Percentiles rank a stretch among this genome's conserved stretches.
Evolutionary conservation across 2,797 vertebrate genomes (phyloP).

Genomic region (Alectoris magna): DNA sequence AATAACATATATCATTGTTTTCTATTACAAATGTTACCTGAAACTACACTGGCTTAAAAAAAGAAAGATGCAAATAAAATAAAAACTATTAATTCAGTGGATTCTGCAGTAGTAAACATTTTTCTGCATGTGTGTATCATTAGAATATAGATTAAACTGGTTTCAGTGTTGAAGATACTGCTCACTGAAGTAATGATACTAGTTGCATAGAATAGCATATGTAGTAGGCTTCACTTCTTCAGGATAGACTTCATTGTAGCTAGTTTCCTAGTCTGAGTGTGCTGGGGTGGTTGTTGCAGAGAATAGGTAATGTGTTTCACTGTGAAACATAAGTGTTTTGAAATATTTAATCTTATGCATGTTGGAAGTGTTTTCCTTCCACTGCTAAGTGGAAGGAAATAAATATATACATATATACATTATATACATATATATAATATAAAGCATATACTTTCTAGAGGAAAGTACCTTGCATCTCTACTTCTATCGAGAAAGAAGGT

Average conservation of each 20-base stretch:
- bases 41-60: background rate
- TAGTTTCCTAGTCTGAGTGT: background rate
- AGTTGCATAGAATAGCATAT: background rate
- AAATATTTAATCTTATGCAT: background rate
- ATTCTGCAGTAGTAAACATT: background rate
- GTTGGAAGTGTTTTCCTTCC: background rate
- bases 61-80: background rate
- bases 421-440: too few species aligned
- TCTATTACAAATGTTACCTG: background rate
- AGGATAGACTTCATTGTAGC: background rate
- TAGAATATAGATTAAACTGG: background rate
- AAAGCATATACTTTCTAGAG: background rate
- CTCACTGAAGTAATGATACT: background rate
- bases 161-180: background rate
- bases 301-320: background rate
- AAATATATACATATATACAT: too few species aligned
- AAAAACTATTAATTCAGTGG: background rate
- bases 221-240: background rate
- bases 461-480: background rate
- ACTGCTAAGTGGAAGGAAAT: background rate
- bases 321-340: background rate
- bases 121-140: background rate
- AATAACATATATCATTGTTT: background rate
- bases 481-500: background rate
- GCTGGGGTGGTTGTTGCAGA: background rate